Evolutionary conservation across 2,113 vertebrate genomes (phyloP), one percentile per base, ranked within the genome.

Genomic region (Vicugna pacos): DNA sequence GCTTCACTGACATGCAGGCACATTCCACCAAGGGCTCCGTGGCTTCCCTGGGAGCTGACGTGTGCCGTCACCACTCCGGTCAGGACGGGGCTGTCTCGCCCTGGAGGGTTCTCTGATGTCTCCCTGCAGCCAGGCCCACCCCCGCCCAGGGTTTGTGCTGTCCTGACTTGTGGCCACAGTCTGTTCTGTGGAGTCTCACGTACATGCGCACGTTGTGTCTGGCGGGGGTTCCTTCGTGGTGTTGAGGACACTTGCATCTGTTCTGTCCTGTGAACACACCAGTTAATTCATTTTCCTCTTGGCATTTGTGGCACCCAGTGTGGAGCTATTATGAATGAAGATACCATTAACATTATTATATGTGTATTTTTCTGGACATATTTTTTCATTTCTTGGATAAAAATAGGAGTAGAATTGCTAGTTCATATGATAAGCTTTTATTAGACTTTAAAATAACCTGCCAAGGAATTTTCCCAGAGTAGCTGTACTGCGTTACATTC

Each of bases 391-490:
- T 48, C 52, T 52, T 26, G 30, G 26, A 30, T 96, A 67, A 64
- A 92, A 87, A 62, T 91, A 62, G 60, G 50, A 77, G 35, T 70
- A 69, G 70, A 97, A 72, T 90, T 96, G 16, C 32, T 80, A 8
- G 7, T 6, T 95, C 75, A 76, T 46, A 52, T 70, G 54, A 30
- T 88, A 91, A 82, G 22, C 22, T 38, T 82, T 58, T 87, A 2
- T 83, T 94, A 92, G 80, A 75, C 28, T 76, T 95, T 96, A 82
- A 92, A 81, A 75, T 58, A 88, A 86, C n/a, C 28, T 91, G 60
- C 24, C 10, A 54, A n/a, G 28, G 84, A 67, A 24, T 95, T 95
- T 96, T 76, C 42, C 13, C 26, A 42, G 73, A 93, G n/a, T 38
- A 15, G 4, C 65, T 58, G 48, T 93, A 26, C n/a, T 30, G 60